A percentile compares a stretch with the other conserved stretches of the same genome.
Conservation (phyloP, 92 coral and sea anemone genomes). For the Parazoanthus swiftii region DNA sequence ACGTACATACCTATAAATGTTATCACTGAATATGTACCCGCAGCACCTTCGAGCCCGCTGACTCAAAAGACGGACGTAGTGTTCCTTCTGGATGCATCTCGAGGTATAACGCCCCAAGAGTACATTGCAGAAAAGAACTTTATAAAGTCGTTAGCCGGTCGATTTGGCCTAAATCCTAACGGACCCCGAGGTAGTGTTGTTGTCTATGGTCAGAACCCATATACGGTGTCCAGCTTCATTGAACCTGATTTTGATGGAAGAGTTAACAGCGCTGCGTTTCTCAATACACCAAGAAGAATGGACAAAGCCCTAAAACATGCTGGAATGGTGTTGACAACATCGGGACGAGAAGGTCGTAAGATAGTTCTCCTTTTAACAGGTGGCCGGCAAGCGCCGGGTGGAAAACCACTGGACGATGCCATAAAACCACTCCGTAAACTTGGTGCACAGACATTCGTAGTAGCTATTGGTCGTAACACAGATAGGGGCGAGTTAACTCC, state of each 20-base stretch:
- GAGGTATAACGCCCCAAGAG: conserved; percentile 9
- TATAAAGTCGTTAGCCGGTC: conserved; percentile 34
- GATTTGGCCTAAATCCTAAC: conserved; percentile 7
- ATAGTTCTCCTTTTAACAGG: conserved; percentile 50
- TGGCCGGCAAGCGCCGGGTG: conserved; percentile 46
- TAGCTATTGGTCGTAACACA: conserved; percentile 42
- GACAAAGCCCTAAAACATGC: conserved; percentile 32
- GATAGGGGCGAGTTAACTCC: conserved; percentile 27
- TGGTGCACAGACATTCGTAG: conserved; percentile 55
- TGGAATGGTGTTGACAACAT: neutral
- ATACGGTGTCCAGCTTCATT: conserved; percentile 26
- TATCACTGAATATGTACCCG: neutral
- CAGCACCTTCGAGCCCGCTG: conserved; percentile 35
- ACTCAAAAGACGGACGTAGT: conserved; percentile 25
- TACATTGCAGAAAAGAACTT: conserved; percentile 28
- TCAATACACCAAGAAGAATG: conserved; percentile 27
- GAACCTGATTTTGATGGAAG: conserved; percentile 15
- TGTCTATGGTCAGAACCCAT: conserved; percentile 21
- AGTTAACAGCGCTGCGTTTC: conserved; percentile 27
- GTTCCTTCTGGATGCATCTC: conserved; percentile 32
- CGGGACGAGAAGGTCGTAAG: conserved; percentile 54
- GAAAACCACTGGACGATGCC: conserved; percentile 19
- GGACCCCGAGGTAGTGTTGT: conserved; percentile 33
- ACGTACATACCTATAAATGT: no score
- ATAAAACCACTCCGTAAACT: conserved; percentile 47